Percentiles rank a stretch among this genome's conserved stretches.
These are phyloP conservation scores for Speoplatyrhinus poulsoni DNA, from an alignment of 2,113 vertebrate genomes.

Conservation along the genomic window DNA sequence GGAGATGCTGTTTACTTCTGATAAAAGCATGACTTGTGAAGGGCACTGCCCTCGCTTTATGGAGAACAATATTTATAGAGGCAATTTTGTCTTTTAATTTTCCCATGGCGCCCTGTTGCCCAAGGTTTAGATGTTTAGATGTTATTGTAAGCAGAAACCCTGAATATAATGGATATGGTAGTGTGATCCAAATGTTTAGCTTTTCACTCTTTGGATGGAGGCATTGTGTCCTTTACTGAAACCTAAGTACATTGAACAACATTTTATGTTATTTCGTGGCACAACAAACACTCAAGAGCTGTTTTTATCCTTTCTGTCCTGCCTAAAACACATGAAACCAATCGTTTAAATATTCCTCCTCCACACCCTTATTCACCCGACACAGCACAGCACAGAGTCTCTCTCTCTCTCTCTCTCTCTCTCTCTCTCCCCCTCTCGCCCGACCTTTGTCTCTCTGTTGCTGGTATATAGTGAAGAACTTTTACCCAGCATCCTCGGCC, in stretches of 20 bases:
- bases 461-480: slow-evolving; percentile 17
- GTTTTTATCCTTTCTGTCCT: background rate
- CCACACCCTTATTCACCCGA: slow-evolving; percentile 19
- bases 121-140: slow-evolving; percentile 26
- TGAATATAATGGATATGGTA: slow-evolving; percentile 12
- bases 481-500: background rate
- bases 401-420: slow-evolving; percentile 6
- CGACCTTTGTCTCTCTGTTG: slow-evolving; percentile 4
- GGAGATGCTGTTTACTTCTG: slow-evolving; percentile 62
- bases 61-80: slow-evolving; percentile 68
- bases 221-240: slow-evolving; percentile 18
- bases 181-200: slow-evolving; percentile 23
- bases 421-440: background rate
- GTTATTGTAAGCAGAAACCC: slow-evolving; percentile 30
- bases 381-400: background rate
- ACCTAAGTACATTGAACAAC: background rate
- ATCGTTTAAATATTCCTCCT: background rate
- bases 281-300: slow-evolving; percentile 11
- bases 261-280: slow-evolving; percentile 31
- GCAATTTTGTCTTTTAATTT: slow-evolving; percentile 62
- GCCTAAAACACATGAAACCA: background rate
- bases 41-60: slow-evolving; percentile 58
- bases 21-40: slow-evolving; percentile 63
- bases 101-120: slow-evolving; percentile 25
- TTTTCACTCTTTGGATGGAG: slow-evolving; percentile 21